phyloP scores from a whole-genome alignment of 2,797 vertebrate species.

The Notamacropus eugenii region DNA sequence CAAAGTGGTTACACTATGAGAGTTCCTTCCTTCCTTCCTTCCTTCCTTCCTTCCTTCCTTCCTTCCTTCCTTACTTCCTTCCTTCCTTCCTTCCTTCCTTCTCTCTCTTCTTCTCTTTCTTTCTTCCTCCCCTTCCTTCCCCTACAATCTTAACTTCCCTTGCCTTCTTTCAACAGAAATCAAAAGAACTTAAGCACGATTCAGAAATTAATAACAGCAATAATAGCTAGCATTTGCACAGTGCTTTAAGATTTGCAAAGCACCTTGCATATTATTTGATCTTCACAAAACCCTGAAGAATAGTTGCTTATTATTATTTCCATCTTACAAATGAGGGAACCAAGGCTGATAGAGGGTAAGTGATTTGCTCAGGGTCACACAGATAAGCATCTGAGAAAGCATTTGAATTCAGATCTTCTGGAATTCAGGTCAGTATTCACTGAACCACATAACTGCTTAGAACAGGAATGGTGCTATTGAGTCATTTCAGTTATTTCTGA shows the following conservation, averaged over 20 bases:
- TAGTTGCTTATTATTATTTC: not conserved
- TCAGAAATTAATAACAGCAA: not conserved
- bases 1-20: not conserved
- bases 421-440: no score
- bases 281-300: not conserved
- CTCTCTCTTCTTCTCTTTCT: rapidly evolving
- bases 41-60: not conserved
- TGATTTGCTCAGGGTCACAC: not conserved
- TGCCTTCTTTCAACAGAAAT: not conserved
- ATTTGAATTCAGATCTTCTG: not conserved
- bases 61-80: rapidly evolving
- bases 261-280: not conserved
- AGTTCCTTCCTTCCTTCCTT: not conserved
- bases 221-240: not conserved
- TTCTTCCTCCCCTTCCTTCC: not conserved
- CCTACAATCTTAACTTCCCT: not conserved
- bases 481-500: no score
- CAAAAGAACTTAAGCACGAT: not conserved
- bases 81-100: not conserved
- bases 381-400: not conserved
- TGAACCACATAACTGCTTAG: not conserved
- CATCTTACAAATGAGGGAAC: not conserved
- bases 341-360: not conserved
- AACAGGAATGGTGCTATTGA: not conserved
- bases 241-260: not conserved